Base-by-base conservation (phyloP, 2,888 invertebrate species). In the Eupithecia vulgata region DNA sequence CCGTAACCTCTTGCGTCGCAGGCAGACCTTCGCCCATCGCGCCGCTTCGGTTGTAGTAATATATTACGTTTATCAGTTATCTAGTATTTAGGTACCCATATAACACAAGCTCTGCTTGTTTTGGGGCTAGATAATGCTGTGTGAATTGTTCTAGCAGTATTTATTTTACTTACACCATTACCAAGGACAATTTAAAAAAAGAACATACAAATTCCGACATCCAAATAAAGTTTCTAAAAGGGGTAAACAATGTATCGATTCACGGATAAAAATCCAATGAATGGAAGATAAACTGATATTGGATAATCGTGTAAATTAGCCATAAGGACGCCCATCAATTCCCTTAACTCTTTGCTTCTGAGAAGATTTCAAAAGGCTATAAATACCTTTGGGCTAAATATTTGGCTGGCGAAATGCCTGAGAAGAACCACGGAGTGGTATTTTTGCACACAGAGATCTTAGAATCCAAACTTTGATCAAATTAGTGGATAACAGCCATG, bases 391-490 rank as follows among this genome's bases (percentile, higher is more conserved):
- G 74, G 79, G 81, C 78, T 79, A 83, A 87, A 88, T 88, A 88
- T 89, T 90, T 82, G 87, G 86, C 84, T 76, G 73, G 80, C 80
- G 79, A 84, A 85, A 88, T 88, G 80, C 85, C 80, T 78, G 68
- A 80, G 79, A 85, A 82, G 82, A 77, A 81, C 82, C 70, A 21
- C 12, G 52, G 75, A 75, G 75, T 68, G 42, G 40, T 70, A 65
- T 65, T 65, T 65, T 1, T 37, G 37, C 2, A 64, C 35, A n/a
- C 61, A 57, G 57, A 57, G 57, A 57, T 57, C 13, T 57, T 25
- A 12, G 21, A 48, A 52, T 3, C 21, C 21, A 52, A 48, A 1
- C 48, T n/a, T 48, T 8, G 8, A 8, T 48, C 8, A n/a, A 48
- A n/a, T 45, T 17, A 17, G 12, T 17, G 4, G 5, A 48, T n/a